A percentile compares a stretch with the other conserved stretches of the same genome.
Evolutionary conservation across 2,797 vertebrate genomes (phyloP).

Genomic region (Hemibagrus guttatus): DNA sequence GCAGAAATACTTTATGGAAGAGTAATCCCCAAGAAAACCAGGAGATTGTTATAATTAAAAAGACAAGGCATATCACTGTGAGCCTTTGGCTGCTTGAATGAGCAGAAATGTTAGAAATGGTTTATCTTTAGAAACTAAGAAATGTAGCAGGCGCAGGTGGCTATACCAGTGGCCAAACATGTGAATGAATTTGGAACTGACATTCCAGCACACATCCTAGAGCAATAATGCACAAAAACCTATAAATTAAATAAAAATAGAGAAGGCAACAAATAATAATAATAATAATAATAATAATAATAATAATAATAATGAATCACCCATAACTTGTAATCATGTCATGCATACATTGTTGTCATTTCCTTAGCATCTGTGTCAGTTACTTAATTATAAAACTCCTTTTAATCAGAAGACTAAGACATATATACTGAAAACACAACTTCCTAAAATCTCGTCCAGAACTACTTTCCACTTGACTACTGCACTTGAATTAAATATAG

Average conservation of each 20-base stretch:
- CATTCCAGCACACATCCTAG: not conserved
- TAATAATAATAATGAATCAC: not conserved
- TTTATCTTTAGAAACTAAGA: slow-evolving; percentile 28
- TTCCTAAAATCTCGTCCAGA: slow-evolving; percentile 22
- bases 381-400: not conserved
- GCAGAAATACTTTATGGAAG: slow-evolving; percentile 36
- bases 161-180: not conserved
- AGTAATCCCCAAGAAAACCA: slow-evolving; percentile 56
- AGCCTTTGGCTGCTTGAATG: slow-evolving; percentile 24
- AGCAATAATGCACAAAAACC: not conserved
- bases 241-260: not conserved
- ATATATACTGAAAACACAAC: not conserved
- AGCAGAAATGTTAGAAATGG: slow-evolving; percentile 54
- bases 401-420: not conserved
- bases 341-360: not conserved
- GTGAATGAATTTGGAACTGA: not conserved
- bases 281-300: too few relatives aligned
- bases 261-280: too few relatives aligned
- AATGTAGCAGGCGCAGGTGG: not conserved
- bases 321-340: not conserved
- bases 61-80: slow-evolving; percentile 57
- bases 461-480: not conserved
- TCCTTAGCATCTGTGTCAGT: not conserved
- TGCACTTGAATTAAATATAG: slow-evolving; percentile 43
- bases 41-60: slow-evolving; percentile 73